Conservation (phyloP, 2,888 invertebrate species). For the Eristalis arbustorum region DNA sequence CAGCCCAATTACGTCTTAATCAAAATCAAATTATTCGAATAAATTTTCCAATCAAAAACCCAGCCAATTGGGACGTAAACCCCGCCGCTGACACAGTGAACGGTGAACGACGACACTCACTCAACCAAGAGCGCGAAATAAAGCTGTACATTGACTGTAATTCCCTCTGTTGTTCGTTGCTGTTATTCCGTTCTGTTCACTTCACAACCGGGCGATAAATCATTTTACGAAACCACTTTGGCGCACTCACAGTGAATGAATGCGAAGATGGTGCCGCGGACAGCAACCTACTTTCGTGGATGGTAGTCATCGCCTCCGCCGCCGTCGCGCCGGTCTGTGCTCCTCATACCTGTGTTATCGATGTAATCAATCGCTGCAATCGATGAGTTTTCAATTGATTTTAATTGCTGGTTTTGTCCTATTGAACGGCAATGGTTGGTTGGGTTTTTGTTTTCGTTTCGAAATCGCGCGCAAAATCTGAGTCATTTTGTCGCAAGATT, state of each 20-base stretch:
- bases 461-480: background rate
- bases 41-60: slow-evolving; percentile 46
- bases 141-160: slow-evolving; percentile 32
- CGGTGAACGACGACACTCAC: slow-evolving; percentile 2
- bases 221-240: slow-evolving; percentile 10
- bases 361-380: slow-evolving; percentile 26
- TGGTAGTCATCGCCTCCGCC: slow-evolving; percentile 19
- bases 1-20: slow-evolving; percentile 39
- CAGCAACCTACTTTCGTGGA: slow-evolving; percentile 60
- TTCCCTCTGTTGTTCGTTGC: slow-evolving; percentile 4
- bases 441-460: background rate
- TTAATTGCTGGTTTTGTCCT: slow-evolving; percentile 21
- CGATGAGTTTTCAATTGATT: background rate
- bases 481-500: slow-evolving; percentile 13
- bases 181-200: slow-evolving; percentile 8
- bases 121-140: slow-evolving; percentile 6
- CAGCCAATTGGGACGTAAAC: slow-evolving; percentile 58
- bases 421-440: slow-evolving; percentile 16
- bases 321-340: background rate
- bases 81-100: slow-evolving; percentile 28
- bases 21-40: slow-evolving; percentile 39
- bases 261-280: slow-evolving; percentile 17
- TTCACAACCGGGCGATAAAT: slow-evolving; percentile 25
- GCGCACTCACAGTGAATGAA: background rate
- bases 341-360: slow-evolving; percentile 7